Percentiles rank a stretch among this genome's conserved stretches.
These are phyloP conservation scores for Somateria mollissima DNA, from an alignment of 2,797 vertebrate species.

Conservation along the genomic window DNA sequence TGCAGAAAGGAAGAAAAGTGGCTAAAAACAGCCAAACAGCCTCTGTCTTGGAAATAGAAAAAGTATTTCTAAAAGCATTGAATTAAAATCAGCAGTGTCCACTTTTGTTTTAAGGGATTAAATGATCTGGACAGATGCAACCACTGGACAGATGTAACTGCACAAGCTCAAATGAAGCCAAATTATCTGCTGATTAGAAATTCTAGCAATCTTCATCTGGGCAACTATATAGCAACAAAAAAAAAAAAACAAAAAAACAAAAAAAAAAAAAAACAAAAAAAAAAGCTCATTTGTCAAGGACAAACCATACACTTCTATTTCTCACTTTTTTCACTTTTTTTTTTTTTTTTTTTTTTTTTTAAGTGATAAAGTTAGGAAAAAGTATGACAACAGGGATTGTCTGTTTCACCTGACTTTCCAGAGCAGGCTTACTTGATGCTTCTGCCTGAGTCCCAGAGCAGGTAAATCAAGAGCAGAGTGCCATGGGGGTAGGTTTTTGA, in stretches of 20 bases:
- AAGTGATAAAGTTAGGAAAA: not conserved
- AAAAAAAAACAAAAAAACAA: not conserved
- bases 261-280: not conserved
- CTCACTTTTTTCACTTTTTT: rapidly evolving
- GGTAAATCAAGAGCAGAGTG: not conserved
- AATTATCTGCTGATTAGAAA: not conserved
- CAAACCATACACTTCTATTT: not conserved
- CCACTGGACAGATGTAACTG: not conserved
- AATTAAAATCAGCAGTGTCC: not conserved
- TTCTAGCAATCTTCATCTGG: not conserved
- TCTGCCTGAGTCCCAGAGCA: constrained; percentile 17
- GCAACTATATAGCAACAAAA: not conserved
- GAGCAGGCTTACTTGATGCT: not conserved
- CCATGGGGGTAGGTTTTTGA: constrained; percentile 11
- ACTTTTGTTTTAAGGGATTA: not conserved
- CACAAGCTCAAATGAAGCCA: not conserved
- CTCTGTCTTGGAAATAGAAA: not conserved
- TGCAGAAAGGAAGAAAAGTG: not conserved
- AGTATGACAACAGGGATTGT: not conserved
- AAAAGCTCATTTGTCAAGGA: not conserved
- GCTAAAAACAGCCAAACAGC: not conserved
- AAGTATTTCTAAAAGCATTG: not conserved
- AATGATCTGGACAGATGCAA: not conserved
- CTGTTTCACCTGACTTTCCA: constrained; percentile 20
- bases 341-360: rapidly evolving